phyloP scores from a whole-genome alignment of 2,888 invertebrate species.

The Aphodius granarius region DNA sequence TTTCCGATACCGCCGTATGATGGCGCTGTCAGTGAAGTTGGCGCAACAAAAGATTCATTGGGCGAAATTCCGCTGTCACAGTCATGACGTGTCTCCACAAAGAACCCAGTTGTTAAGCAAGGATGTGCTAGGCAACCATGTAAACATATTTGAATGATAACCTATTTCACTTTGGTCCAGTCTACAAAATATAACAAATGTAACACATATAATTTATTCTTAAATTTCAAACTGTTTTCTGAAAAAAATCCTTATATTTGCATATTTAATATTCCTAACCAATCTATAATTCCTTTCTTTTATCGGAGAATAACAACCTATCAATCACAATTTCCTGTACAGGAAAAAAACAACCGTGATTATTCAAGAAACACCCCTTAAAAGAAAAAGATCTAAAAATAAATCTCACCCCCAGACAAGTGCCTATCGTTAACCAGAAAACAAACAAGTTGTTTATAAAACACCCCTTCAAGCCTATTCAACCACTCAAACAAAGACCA shows the following conservation, averaged over 20 bases:
- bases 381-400: neutral
- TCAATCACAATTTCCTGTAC: neutral
- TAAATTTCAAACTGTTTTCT: no score
- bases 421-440: neutral
- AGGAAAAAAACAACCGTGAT: neutral
- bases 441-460: neutral
- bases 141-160: no score
- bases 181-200: no score
- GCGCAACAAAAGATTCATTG: neutral
- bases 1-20: constrained; percentile 28
- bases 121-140: no score
- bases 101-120: no score
- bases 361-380: neutral
- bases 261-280: neutral
- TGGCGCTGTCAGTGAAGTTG: neutral
- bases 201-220: no score
- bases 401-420: neutral
- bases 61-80: no score
- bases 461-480: neutral
- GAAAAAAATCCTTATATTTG: neutral
- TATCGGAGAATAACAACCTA: neutral
- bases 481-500: neutral
- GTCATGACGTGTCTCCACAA: no score
- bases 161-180: no score
- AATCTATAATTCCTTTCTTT: no score